Evolutionary conservation across 2,888 invertebrate species (phyloP), one percentile per base, ranked within the genome.

Genomic region (Griposia aprilina): DNA sequence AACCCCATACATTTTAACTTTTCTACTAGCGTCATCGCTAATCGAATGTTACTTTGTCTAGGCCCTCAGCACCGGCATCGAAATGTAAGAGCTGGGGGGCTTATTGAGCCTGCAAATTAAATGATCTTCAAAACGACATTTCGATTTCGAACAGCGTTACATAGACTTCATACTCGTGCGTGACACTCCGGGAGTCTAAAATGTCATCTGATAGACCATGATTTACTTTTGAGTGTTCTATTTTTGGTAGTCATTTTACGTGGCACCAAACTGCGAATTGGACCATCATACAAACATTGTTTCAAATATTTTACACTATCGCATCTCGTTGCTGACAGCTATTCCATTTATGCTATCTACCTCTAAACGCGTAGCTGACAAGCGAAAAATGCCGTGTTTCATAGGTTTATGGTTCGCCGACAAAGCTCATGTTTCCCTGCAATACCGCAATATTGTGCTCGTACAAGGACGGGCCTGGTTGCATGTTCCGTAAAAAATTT

Each of bases 401-500:
- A 52, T 23, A 55, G 26, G 41, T 72, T 69, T 52, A 75, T 63
- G 45, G 41, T 63, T 45, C n/a, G 69, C 20, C 62, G 36, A 2
- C 13, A 76, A 76, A 74, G 73, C 66, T 81, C 68, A 60, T 36
- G 67, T 83, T 85, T 74, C 72, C 41, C 62, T 73, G 66, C 66
- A 76, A 62, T 76, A 60, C 48, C 36, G 81, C 60, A 41, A 60
- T 57, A 57, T 65, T 70, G 41, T 70, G 75, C 41, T n/a, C 10
- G 63, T 41, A 57, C 62, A 82, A 74, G 66, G 73, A 70, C 82
- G 36, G 20, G 36, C 57, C n/a, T 59, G 57, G 74, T 82, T 75
- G 82, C 82, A 85, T 85, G 71, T 81, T 65, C 7, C 5, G 62
- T 67, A 52, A 48, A 71, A 69, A 59, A 30, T 71, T 80, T 59